Evolutionary conservation across 2,888 invertebrate genomes (phyloP), one percentile per base, ranked within the genome.

Genomic region (Tetragonisca angustula): DNA sequence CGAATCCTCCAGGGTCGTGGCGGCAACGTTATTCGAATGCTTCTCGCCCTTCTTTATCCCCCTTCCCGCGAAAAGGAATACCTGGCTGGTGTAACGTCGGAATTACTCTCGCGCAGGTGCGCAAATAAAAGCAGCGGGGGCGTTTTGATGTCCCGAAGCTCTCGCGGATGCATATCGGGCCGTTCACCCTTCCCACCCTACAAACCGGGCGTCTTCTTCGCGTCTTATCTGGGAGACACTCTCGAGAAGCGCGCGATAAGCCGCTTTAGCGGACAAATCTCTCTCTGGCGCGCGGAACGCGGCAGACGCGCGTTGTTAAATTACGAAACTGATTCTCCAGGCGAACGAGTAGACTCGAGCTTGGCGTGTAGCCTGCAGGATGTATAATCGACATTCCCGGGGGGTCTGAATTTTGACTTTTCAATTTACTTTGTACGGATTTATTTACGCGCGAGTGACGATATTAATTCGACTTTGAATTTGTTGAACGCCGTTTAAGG

Each of bases 91-190:
- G 36, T 71, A 72, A 86, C 78, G 43, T 49, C 67, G 65, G 52
- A 62, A 64, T 80, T 79, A 85, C 36, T 73, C 32, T 76, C 52
- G 24, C 56, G 56, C 56, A 27, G 76, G 43, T 32, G 61, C 74
- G 17, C 76, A 79, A 73, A 82, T 84, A 69, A 79, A 83, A 79
- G 72, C 50, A 36, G 2, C 43, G 15, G 32, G 17, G 59, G 56
- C 65, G 49, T 59, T 79, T 79, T 69, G 72, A 83, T 61, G 77
- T 72, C 21, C 64, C 43, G 64, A 1, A 49, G 36, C 62, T 65
- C 50, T 61, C 74, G n/a, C 56, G 62, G 32, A 80, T 75, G 54
- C 49, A 71, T 61, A 71, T 71, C 65, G 59, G 19, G 50, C 56
- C 49, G 43, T 43, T 11, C 43, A 43, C 9, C 43, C 43, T 9